Percentiles rank a stretch among this genome's conserved stretches.
phyloP scores from a whole-genome alignment of 2,888 invertebrate genomes.

The Plebejus argus region DNA sequence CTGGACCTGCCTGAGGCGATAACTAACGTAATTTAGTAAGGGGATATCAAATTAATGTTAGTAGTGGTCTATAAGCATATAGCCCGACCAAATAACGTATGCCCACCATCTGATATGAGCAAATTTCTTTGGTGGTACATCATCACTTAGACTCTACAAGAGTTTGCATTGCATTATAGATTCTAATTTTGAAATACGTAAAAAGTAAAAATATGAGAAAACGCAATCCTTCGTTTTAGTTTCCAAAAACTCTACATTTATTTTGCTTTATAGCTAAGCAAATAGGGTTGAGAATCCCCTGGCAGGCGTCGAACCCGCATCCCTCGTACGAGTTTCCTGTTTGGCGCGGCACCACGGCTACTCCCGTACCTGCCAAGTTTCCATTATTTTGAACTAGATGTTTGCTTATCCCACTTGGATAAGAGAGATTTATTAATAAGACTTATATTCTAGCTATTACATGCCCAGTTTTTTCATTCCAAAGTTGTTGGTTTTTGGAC shows the following conservation, averaged over 20 bases:
- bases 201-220: neutral
- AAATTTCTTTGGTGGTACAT: neutral
- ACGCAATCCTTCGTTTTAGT: neutral
- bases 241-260: neutral
- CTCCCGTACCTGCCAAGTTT: slow-evolving; percentile 58
- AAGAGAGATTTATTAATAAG: neutral
- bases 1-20: too few species aligned
- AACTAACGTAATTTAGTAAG: neutral
- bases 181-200: neutral
- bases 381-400: slow-evolving; percentile 37
- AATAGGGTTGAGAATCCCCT: slow-evolving; percentile 61
- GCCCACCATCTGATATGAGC: neutral
- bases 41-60: neutral
- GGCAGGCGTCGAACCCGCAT: slow-evolving; percentile 71
- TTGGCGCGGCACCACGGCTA: slow-evolving; percentile 76
- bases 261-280: slow-evolving; percentile 37
- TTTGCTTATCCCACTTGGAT: slow-evolving; percentile 34
- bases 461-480: neutral
- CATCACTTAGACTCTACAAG: neutral
- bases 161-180: neutral
- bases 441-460: neutral
- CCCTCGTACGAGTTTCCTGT: slow-evolving; percentile 75
- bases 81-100: neutral
- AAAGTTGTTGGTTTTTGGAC: too few species aligned
- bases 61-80: neutral